phyloP scores from a whole-genome alignment of 2,797 vertebrate genomes.

The Limnodromus scolopaceus region DNA sequence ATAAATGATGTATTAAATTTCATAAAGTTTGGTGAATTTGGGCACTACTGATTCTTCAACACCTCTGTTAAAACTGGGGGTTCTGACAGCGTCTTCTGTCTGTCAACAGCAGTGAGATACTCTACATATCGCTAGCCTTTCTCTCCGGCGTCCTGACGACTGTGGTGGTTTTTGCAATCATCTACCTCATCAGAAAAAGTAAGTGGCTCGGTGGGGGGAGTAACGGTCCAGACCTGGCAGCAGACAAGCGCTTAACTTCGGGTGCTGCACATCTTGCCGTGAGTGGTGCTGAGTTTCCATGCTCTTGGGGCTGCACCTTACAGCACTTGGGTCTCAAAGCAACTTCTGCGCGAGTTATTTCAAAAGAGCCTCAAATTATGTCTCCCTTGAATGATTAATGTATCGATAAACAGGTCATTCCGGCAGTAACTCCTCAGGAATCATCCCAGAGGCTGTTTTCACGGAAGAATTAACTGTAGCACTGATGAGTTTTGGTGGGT shows the following conservation, averaged over 20 bases:
- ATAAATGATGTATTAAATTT: not conserved
- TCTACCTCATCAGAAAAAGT: conserved; percentile 60
- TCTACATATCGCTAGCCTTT: conserved; percentile 46
- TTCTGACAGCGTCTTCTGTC: not conserved
- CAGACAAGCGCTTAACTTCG: not conserved
- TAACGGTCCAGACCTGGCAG: not conserved
- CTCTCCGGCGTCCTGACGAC: conserved; percentile 53
- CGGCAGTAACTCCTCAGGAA: not conserved
- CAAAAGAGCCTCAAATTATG: not conserved
- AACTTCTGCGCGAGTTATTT: not conserved
- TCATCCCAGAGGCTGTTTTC: not conserved
- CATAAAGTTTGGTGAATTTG: not conserved
- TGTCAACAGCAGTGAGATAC: conserved; percentile 15
- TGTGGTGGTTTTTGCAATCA: not conserved
- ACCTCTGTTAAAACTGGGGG: not conserved
- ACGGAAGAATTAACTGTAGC: not conserved
- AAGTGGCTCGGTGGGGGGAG: not conserved
- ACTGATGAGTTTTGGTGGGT: not conserved
- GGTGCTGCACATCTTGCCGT: accelerated
- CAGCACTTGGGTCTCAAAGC: not conserved
- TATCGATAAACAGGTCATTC: not conserved
- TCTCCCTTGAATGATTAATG: not conserved
- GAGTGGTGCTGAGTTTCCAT: not conserved
- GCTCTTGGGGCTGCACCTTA: not conserved
- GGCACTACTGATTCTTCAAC: not conserved